phyloP scores from a whole-genome alignment of 2,888 invertebrate species.

The Microchrysa polita region DNA sequence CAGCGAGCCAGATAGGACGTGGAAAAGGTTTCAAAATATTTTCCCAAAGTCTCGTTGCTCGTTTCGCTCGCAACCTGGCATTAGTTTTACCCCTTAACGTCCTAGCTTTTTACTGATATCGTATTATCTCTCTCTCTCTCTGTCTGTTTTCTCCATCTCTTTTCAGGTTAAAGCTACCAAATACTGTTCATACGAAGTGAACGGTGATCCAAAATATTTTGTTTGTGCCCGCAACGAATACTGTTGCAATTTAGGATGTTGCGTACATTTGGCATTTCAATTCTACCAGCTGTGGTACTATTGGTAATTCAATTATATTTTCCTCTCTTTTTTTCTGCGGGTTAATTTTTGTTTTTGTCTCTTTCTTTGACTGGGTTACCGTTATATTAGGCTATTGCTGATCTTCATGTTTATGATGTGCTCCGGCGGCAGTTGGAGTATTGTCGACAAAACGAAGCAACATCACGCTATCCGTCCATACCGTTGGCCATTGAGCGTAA shows the following conservation, averaged over 20 bases:
- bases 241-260: conserved; percentile 68
- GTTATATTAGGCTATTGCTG: conserved; percentile 64
- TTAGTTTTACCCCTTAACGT: no score
- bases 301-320: no score
- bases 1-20: no score
- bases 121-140: no score
- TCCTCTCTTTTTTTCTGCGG: no score
- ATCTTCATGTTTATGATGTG: conserved; percentile 67
- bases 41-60: no score
- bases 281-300: conserved; percentile 70
- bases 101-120: no score
- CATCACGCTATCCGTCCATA: conserved; percentile 49
- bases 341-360: no score
- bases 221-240: conserved; percentile 66
- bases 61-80: no score
- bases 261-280: conserved; percentile 66
- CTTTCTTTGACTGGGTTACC: no score
- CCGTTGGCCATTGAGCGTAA: conserved; percentile 38
- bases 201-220: conserved; percentile 64
- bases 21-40: no score
- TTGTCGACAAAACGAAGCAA: conserved; percentile 62
- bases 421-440: conserved; percentile 68
- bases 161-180: conserved; percentile 55
- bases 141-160: neutral
- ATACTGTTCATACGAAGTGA: conserved; percentile 65